A percentile compares a stretch with the other conserved stretches of the same genome.
These are phyloP conservation scores for Apotomis betuletana DNA, from an alignment of 2,888 invertebrate genomes.

Conservation along the genomic window DNA sequence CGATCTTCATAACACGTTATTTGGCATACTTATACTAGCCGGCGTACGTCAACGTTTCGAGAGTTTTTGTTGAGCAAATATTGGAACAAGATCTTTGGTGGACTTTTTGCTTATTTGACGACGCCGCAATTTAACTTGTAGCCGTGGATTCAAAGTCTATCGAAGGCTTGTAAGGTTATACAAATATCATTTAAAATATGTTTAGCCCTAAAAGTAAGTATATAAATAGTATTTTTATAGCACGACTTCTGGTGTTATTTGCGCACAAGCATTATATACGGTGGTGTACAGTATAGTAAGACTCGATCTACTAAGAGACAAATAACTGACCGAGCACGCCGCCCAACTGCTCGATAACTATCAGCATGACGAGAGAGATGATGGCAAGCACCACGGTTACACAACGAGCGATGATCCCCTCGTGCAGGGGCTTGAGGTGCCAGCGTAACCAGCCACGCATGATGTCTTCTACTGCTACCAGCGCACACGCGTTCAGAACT, in stretches of 20 bases:
- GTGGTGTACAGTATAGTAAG: neutral
- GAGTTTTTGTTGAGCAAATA: conserved; percentile 3
- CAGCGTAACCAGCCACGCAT: conserved; percentile 87
- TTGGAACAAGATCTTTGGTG: conserved; percentile 13
- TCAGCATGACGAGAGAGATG: conserved; percentile 85
- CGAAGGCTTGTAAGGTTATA: too few species aligned
- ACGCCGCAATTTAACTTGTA: neutral
- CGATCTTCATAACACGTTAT: too few species aligned
- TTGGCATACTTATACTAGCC: too few species aligned
- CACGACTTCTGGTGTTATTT: too few species aligned
- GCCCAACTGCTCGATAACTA: conserved; percentile 89
- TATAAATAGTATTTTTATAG: too few species aligned
- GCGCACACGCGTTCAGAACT: conserved; percentile 93
- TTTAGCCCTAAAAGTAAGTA: too few species aligned
- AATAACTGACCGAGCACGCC: conserved; percentile 88
- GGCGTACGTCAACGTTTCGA: neutral
- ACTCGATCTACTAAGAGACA: neutral
- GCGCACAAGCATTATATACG: too few species aligned
- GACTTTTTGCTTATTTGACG: neutral
- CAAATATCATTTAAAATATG: too few species aligned
- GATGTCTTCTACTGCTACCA: conserved; percentile 93
- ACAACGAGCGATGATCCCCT: conserved; percentile 85
- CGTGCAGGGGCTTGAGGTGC: conserved; percentile 83
- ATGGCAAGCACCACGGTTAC: conserved; percentile 86
- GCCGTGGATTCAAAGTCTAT: too few species aligned